Base-by-base conservation (phyloP, 2,797 vertebrate genomes). In the Merluccius polli region DNA sequence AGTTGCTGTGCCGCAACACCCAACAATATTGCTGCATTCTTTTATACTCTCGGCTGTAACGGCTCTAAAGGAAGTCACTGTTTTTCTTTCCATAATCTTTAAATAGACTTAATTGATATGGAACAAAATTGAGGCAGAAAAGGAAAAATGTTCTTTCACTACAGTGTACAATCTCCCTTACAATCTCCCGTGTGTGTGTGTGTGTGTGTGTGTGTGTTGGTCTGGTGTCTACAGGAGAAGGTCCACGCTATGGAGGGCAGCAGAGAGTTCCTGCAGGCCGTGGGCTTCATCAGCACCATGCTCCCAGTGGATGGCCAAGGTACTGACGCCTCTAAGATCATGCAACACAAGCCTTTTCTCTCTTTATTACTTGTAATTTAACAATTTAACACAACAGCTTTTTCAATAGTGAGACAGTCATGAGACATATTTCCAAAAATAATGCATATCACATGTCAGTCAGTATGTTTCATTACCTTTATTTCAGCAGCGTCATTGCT, bases 251-350 rank as follows among this genome's bases (percentile, higher is more conserved):
- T 98, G 38, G 97, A 98, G 79, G 98, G 98, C 11, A 89, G 86
- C 8, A 92, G 94, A 68, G 95, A 93, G 82, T 99, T 96, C 85
- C 93, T 99, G 73, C 92, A 96, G 86, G 95, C 97, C 9, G 30
- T 98, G 0, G 96, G 95, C 0, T 99, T 99, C 88, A 93, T 91
- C 80, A 95, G 92, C 71, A 75, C 82, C 13, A 86, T 87, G n/a
- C 80, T 97, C 4, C 92, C 93, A 0, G 81, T 96, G 1, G 91
- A 95, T 0, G 95, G 93, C 63, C 95, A 96, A 95, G 97, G 97
- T 95, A 90, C 90, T 84, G 27, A 0, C 44, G 35, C 69, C 4
- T 2, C 8, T 16, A 76, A 0, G 70, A 29, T 70, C 59, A 1
- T 38, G 16, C 0, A 30, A 0, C 29, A 1, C 73, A 29, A 74